These are phyloP conservation scores for Steromphala cineraria DNA, from an alignment of 2,888 invertebrate genomes.

Conservation along the genomic window DNA sequence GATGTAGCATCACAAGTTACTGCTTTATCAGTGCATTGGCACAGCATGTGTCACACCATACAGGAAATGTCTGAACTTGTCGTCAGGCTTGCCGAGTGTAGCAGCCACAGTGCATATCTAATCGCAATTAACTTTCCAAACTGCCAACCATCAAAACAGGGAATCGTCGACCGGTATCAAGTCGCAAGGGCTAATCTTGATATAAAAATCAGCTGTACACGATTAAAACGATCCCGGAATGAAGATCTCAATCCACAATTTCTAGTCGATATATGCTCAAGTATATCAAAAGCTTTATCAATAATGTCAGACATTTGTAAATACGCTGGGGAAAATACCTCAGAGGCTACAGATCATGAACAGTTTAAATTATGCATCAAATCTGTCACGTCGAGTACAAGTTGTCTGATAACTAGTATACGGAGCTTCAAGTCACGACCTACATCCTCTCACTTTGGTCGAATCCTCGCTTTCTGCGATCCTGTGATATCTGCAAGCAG, in stretches of 20 bases:
- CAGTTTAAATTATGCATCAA: conserved; percentile 72
- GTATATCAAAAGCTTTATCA: conserved; percentile 65
- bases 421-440: conserved; percentile 66
- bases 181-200: conserved; percentile 69
- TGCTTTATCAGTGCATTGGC: conserved; percentile 46
- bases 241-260: conserved; percentile 65
- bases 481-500: conserved; percentile 68
- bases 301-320: conserved; percentile 67
- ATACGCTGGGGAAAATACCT: conserved; percentile 58
- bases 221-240: conserved; percentile 58
- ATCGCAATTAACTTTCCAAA: conserved; percentile 54
- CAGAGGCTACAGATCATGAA: conserved; percentile 57
- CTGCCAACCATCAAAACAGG: conserved; percentile 54
- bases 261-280: conserved; percentile 67
- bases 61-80: conserved; percentile 65
- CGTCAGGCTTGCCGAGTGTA: conserved; percentile 66
- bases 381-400: conserved; percentile 68
- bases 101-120: conserved; percentile 69
- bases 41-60: conserved; percentile 58
- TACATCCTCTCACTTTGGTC: conserved; percentile 52
- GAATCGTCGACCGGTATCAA: conserved; percentile 69
- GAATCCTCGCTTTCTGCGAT: conserved; percentile 70
- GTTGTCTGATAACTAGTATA: conserved; percentile 68
- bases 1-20: conserved; percentile 57
- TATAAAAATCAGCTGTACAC: conserved; percentile 65